These are phyloP conservation scores for Melanerpes aurifrons DNA, from an alignment of 2,113 vertebrate genomes.

Conservation along the genomic window DNA sequence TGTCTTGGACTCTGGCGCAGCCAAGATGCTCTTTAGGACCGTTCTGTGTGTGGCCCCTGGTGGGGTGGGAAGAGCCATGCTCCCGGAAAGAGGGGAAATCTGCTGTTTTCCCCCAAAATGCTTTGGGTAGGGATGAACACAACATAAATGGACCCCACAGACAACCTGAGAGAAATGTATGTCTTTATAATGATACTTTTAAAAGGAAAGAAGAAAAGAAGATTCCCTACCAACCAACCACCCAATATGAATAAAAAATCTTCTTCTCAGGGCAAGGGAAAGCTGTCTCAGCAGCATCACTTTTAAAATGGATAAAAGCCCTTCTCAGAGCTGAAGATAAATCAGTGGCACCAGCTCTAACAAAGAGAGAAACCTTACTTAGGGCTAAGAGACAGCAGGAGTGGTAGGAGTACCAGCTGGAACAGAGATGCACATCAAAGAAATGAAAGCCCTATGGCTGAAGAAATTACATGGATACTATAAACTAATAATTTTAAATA, in stretches of 20 bases:
- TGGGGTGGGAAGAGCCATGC: rapidly evolving
- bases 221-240: not conserved
- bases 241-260: slow-evolving; percentile 43
- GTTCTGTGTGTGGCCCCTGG: not conserved
- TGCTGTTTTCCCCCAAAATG: not conserved
- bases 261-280: slow-evolving; percentile 11
- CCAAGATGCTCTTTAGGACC: not conserved
- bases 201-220: not conserved
- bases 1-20: not conserved
- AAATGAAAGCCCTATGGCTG: slow-evolving; percentile 76
- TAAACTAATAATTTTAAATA: slow-evolving; percentile 83
- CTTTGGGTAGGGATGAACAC: not conserved
- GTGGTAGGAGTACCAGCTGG: slow-evolving; percentile 68
- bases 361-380: slow-evolving; percentile 74
- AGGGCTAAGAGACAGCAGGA: slow-evolving; percentile 76
- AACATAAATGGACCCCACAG: not conserved
- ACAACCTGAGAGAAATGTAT: not conserved
- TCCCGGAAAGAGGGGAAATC: not conserved
- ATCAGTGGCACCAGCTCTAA: slow-evolving; percentile 59
- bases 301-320: slow-evolving; percentile 67
- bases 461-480: slow-evolving; percentile 75
- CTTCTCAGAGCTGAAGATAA: slow-evolving; percentile 56
- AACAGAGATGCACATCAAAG: slow-evolving; percentile 77
- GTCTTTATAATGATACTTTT: not conserved
- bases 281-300: slow-evolving; percentile 38